phyloP scores from a whole-genome alignment of 2,888 invertebrate genomes.

The Drosophila meridiana region DNA sequence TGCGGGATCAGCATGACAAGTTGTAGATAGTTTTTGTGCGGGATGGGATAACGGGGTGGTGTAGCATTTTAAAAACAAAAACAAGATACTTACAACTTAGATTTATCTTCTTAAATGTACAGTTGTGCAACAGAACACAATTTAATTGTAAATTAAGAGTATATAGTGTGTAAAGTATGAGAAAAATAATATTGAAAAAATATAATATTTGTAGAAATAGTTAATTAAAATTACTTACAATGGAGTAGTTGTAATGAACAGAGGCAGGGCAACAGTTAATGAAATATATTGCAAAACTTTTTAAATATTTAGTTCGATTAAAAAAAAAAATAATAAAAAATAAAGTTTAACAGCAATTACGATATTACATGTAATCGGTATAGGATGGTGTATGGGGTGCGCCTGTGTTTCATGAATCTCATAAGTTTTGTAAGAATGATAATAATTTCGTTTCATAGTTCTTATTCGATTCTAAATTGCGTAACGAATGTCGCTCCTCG shows the following conservation, averaged over 20 bases:
- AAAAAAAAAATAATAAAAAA: neutral
- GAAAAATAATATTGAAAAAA: slow-evolving; percentile 16
- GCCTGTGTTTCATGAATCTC: slow-evolving; percentile 77
- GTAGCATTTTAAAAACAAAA: slow-evolving; percentile 45
- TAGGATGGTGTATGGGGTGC: slow-evolving; percentile 5
- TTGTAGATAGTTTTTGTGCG: slow-evolving; percentile 38
- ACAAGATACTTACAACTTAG: slow-evolving; percentile 41
- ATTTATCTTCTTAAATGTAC: slow-evolving; percentile 61
- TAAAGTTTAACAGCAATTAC: slow-evolving; percentile 30
- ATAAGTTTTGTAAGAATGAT: slow-evolving; percentile 95
- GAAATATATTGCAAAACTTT: slow-evolving; percentile 42
- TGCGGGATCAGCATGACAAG: slow-evolving; percentile 55
- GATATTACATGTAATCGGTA: slow-evolving; percentile 30
- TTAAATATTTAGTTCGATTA: slow-evolving; percentile 27
- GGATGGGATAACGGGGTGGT: slow-evolving; percentile 35
- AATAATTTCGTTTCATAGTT: slow-evolving; percentile 98
- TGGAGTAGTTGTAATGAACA: slow-evolving; percentile 40
- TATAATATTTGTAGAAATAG: slow-evolving; percentile 22
- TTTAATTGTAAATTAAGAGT: slow-evolving; percentile 42
- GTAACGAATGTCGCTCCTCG: slow-evolving; percentile 97
- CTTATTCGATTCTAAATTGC: slow-evolving; percentile 96
- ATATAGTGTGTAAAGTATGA: slow-evolving; percentile 21
- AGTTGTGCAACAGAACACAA: slow-evolving; percentile 56
- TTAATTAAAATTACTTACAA: slow-evolving; percentile 65
- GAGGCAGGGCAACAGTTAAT: slow-evolving; percentile 37